These are phyloP conservation scores for Chymomyza procnemis DNA, from an alignment of 2,888 invertebrate species.

Conservation along the genomic window DNA sequence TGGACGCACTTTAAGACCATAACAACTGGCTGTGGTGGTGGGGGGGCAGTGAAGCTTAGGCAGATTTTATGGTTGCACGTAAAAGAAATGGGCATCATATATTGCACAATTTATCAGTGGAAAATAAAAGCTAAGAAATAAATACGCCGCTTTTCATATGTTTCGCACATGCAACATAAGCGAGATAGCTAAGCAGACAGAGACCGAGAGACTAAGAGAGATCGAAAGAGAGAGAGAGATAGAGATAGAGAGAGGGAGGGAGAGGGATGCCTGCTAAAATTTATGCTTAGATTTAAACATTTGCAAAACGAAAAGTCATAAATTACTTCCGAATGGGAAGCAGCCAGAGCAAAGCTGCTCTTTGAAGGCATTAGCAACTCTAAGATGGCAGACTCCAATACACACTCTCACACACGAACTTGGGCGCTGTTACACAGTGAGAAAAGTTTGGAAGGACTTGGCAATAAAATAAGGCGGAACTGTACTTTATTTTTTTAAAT, in stretches of 20 bases:
- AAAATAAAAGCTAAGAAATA: conserved; percentile 66
- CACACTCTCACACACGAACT: neutral
- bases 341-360: conserved; percentile 40
- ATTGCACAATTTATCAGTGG: conserved; percentile 69
- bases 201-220: conserved; percentile 11
- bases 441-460: neutral
- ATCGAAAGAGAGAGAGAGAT: conserved; percentile 31
- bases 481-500: no score
- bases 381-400: conserved; percentile 39
- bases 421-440: neutral
- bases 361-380: conserved; percentile 22
- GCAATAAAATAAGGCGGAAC: no score
- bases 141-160: conserved; percentile 65
- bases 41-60: neutral
- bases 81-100: conserved; percentile 44
- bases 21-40: neutral
- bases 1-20: neutral
- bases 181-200: conserved; percentile 37
- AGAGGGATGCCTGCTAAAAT: conserved; percentile 42
- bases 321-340: conserved; percentile 66
- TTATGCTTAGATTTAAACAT: conserved; percentile 74
- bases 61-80: conserved; percentile 44
- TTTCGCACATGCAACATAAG: conserved; percentile 32
- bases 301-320: conserved; percentile 73
- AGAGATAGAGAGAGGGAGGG: conserved; percentile 2